Base-by-base conservation (phyloP, 1,140 invertebrate species). In the Drosophila baimaii region DNA sequence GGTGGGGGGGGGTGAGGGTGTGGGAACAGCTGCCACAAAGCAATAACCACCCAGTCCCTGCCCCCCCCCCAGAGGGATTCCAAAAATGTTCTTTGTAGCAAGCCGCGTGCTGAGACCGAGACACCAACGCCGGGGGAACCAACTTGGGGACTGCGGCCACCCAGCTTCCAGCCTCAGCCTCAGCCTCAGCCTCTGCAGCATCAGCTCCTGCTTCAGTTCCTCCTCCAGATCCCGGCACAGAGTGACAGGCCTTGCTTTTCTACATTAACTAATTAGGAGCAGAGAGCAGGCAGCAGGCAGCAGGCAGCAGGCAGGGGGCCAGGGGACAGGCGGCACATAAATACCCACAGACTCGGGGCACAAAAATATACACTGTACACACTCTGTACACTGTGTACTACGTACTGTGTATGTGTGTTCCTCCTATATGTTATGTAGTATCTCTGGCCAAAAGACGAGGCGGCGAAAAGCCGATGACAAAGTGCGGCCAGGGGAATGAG, bases 181-280 rank as follows among this genome's bases (percentile, higher is more conserved):
- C n/a, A n/a, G n/a, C n/a, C n/a, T n/a, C 33, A 21, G 21, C 13
- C 23, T 7, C 23, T 5, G 27, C 44, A 21, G 44, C 44, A 25
- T n/a, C 44, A 27, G 17, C 19, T 54, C 29, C 15, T 17, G 35
- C 19, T 17, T 10, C 59, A 35, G 39, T 12, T 35, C 13, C 59
- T 21, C 19, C 21, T 46, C 12, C 23, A 17, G 21, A 56, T 17
- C n/a, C 37, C 37, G 1, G n/a, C n/a, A 7, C 13, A 43, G 19
- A 66, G 77, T 65, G 81, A 73, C 81, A 58, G 78, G 66, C 63
- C 39, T 39, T 57, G 78, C 63, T 54, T 21, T 71, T 33, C 69
- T 73, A 88, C 82, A 86, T 86, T 83, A 86, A 88, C 79, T 86
- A 86, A 86, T 86, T 88, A 86, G 65, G 65, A 68, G 62, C 83